Conservation (phyloP, 2,888 invertebrate genomes). For the Endotricha flammealis region DNA sequence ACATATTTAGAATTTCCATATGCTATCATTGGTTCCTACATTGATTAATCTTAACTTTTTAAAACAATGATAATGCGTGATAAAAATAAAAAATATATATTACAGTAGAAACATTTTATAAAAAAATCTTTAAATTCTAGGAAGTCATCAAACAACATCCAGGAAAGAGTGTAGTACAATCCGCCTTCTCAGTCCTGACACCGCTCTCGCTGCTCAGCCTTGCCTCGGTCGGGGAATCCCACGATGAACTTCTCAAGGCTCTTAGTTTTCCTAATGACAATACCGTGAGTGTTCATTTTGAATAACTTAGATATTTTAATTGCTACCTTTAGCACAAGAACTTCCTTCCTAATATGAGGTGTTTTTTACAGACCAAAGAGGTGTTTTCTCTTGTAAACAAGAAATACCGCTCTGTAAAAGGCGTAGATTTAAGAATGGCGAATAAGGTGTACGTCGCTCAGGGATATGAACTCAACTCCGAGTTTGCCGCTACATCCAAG, state of each 20-base stretch:
- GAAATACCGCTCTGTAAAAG: conserved; percentile 41
- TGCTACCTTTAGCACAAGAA: too few species aligned
- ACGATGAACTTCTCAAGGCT: conserved; percentile 47
- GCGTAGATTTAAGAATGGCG: conserved; percentile 80
- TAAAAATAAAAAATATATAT: too few species aligned
- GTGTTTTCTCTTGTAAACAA: conserved; percentile 37
- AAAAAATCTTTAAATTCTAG: conserved; percentile 28
- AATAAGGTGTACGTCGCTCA: conserved; percentile 82
- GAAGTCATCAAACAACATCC: conserved; percentile 39
- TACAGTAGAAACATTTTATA: conserved; percentile 3
- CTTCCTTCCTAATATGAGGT: too few species aligned
- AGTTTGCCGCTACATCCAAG: conserved; percentile 74
- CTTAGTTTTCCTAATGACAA: conserved; percentile 51
- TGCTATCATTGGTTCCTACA: too few species aligned
- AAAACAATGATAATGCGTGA: too few species aligned
- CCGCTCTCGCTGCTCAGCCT: conserved; percentile 53
- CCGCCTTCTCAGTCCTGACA: conserved; percentile 64
- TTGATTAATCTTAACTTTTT: too few species aligned
- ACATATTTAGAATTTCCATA: too few species aligned
- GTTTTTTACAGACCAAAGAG: conserved; percentile 41
- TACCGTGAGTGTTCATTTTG: conserved; percentile 26
- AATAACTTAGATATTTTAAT: too few species aligned
- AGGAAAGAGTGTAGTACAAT: conserved; percentile 52
- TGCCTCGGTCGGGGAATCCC: conserved; percentile 51
- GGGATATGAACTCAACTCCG: conserved; percentile 61